Percentiles rank a stretch among this genome's conserved stretches.
phyloP scores from a whole-genome alignment of 2,113 vertebrate species.

The Pachycephala philippinensis region DNA sequence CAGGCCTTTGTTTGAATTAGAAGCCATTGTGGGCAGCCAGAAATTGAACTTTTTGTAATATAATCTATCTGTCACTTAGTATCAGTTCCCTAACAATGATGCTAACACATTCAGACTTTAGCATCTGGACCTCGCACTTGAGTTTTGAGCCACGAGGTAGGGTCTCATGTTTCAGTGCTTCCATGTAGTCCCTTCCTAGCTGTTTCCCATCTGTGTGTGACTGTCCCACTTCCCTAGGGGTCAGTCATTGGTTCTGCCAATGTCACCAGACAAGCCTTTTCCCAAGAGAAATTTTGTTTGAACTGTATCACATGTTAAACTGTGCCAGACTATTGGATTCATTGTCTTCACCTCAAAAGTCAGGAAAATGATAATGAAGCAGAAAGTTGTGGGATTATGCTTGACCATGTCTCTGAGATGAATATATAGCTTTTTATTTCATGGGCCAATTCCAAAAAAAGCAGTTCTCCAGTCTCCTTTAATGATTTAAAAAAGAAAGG shows the following conservation, averaged over 20 bases:
- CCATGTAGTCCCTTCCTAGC: conserved; percentile 53
- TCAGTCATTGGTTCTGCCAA: conserved; percentile 7
- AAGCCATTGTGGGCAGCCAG: conserved; percentile 14
- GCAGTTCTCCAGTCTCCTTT: not conserved
- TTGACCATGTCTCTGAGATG: not conserved
- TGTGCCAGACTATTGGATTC: not conserved
- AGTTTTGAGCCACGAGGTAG: conserved; percentile 30
- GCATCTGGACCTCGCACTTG: conserved; percentile 57
- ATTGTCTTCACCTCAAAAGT: not conserved
- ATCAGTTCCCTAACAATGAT: conserved; percentile 34
- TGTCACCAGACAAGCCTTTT: conserved; percentile 52
- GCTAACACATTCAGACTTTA: conserved; percentile 41
- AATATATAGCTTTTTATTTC: not conserved
- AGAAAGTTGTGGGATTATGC: not conserved
- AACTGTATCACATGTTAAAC: not conserved
- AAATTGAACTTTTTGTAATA: conserved; percentile 28
- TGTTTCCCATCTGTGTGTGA: conserved; percentile 70
- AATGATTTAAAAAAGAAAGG: not conserved
- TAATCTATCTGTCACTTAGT: conserved; percentile 53
- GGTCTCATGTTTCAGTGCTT: conserved; percentile 35
- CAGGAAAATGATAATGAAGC: not conserved
- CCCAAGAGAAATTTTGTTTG: conserved; percentile 34
- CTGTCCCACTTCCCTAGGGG: conserved; percentile 57
- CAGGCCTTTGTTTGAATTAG: conserved; percentile 33
- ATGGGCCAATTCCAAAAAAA: not conserved